Base-by-base conservation (phyloP, 2,113 vertebrate genomes). In the Drymodes brunneopygia region DNA sequence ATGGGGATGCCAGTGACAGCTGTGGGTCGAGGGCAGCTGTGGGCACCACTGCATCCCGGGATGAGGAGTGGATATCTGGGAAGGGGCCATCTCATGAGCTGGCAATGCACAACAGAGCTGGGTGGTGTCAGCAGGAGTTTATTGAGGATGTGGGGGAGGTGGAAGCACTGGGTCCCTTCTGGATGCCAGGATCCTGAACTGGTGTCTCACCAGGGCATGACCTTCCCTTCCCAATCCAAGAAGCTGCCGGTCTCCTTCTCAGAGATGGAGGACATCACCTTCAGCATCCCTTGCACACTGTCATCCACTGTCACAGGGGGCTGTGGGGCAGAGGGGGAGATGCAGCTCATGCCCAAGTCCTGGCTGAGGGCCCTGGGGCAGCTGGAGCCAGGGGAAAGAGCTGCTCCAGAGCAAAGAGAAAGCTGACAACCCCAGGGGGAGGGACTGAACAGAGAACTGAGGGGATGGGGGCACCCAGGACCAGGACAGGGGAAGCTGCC, bases 201-300 rank as follows among this genome's bases (percentile, higher is more conserved):
- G 45, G 27, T n/a, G 48, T 29, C 27, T 98, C 92, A 98, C 96
- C 96, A 98, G 27, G 94, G 71, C 31, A 97, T 1, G 0, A 48
- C 40, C 5, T 96, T 96, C 56, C 92, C 97, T 86, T 98, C 72
- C 94, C 93, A 97, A 61, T 96, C 88, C 69, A 97, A 79, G 45
- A 97, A 97, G n/a, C 71, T 18, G 3, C 97, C 96, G 0, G 69
- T 90, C 17, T 98, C 80, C 80, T 97, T 94, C 72, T 97, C 94
- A 0, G 73, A 92, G 44, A 98, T 65, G 13, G 51, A 72, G 17
- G 91, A 79, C 4, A 98, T 79, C 22, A 97, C 91, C 12, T 92
- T 94, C 85, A 98, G 80, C 73, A 98, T 94, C 14, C 84, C 95
- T n/a, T 3, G 21, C 19, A 92, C 88, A 4, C 96, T 97, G 36